Evolutionary conservation across 2,888 invertebrate genomes (phyloP).

Genomic region (Stenolophus ochropezus): DNA sequence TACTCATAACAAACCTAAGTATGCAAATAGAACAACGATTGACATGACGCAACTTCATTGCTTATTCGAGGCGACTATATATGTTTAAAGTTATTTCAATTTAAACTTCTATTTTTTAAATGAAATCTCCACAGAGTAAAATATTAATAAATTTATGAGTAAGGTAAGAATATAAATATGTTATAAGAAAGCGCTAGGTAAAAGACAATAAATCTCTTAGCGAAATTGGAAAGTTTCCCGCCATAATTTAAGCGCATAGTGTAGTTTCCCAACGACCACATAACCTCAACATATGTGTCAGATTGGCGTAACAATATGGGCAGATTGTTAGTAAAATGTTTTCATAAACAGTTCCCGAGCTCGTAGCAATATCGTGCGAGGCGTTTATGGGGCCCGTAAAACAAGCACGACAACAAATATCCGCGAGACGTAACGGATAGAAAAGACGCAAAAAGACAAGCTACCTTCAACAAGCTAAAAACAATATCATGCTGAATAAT

Average conservation of each 20-base stretch:
- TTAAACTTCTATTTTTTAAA: no score
- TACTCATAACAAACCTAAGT: no score
- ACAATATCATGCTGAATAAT: neutral
- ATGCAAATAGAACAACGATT: no score
- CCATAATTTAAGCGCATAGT: neutral
- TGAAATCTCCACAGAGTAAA: no score
- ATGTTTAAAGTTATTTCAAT: no score
- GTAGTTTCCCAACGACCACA: neutral
- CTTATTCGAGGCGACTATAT: no score
- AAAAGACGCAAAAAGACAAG: neutral
- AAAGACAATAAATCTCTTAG: neutral
- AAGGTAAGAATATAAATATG: neutral
- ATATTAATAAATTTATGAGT: neutral
- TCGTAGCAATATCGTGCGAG: constrained; percentile 8
- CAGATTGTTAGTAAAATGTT: constrained; percentile 25
- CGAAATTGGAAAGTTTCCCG: neutral
- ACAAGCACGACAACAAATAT: constrained; percentile 9
- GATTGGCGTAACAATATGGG: constrained; percentile 10
- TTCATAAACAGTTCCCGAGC: constrained; percentile 17
- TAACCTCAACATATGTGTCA: constrained; percentile 16
- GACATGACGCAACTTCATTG: no score
- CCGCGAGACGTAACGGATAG: neutral
- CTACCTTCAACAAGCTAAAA: neutral
- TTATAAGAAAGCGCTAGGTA: neutral
- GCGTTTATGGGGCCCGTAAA: constrained; percentile 15